phyloP scores from a whole-genome alignment of 2,113 vertebrate genomes.

The Clarias batrachus region DNA sequence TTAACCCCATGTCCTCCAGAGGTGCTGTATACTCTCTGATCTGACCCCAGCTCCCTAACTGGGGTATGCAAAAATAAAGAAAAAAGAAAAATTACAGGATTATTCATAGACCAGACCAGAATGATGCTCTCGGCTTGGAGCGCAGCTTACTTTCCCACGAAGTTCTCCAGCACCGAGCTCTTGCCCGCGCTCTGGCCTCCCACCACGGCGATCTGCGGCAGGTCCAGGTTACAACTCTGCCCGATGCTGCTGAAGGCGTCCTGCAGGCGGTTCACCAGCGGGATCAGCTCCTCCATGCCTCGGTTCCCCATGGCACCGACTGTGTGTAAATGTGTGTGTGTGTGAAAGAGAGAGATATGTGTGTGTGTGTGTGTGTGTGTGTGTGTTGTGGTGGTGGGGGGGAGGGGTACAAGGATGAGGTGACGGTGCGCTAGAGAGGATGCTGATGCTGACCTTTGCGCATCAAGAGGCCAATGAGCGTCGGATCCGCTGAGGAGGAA shows the following conservation, averaged over 20 bases:
- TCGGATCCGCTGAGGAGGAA: constrained; percentile 25
- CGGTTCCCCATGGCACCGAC: constrained; percentile 75
- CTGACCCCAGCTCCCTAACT: no score
- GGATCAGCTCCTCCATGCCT: constrained; percentile 92
- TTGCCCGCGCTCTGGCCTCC: constrained; percentile 72
- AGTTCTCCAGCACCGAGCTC: constrained; percentile 85
- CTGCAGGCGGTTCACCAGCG: constrained; percentile 89
- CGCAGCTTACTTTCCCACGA: constrained; percentile 77
- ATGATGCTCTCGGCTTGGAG: not conserved
- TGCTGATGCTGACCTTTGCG: constrained; percentile 25
- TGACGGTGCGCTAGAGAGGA: not conserved
- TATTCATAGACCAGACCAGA: not conserved
- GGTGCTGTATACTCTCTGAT: no score
- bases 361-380: no score
- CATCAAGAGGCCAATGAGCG: constrained; percentile 13
- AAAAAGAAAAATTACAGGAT: not conserved
- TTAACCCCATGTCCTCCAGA: no score
- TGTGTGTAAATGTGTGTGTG: constrained; percentile 6
- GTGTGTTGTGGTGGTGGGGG: no score
- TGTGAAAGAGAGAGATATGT: not conserved
- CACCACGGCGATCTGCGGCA: constrained; percentile 89
- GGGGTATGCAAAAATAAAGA: no score
- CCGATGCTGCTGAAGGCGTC: constrained; percentile 90
- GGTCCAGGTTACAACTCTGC: constrained; percentile 86
- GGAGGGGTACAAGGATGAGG: not conserved